Evolutionary conservation across 2,888 invertebrate species (phyloP), one percentile per base, ranked within the genome.

Genomic region (Melanchra persicariae): DNA sequence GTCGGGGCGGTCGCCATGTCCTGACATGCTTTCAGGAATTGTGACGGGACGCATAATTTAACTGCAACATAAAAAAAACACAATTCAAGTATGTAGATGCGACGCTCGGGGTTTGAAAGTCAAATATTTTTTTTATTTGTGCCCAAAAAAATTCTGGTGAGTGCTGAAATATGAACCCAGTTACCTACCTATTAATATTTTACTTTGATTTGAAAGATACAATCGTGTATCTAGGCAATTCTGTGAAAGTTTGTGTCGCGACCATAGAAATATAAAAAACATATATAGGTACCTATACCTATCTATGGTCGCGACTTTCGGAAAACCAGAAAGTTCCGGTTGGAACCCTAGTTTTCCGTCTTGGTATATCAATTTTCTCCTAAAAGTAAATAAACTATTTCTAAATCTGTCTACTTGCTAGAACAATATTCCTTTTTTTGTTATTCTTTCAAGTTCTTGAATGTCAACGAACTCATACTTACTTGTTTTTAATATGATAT

Each of bases 1-100:
- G 97, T 96, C 8, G 96, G 96, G 69, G 97, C 96, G 66, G 96
- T 93, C 78, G 97, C 94, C 97, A 98, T 98, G 77, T 97, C 96
- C 83, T 97, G 91, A 89, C 98, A 98, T 52, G 97, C 96, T 66
- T 96, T 93, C 88, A 97, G 89, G 70, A 96, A 96, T 68, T 96
- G 96, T 80, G 97, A 96, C 0, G 98, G 98, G 49, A 98, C 97
- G 90, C 98, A 98, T 96, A 98, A 96, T 91, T 97, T 97, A 89
- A 97, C 98, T 98, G 88, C 52, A 89, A 88, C 59, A 43, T n/a
- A 74, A 43, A 47, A n/a, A 74, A 43, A 47, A n/a, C 2, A 30
- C 0, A 51, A 1, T 40, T 49, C 4, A 49, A 58, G 12, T 43
- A 19, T 30, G 3, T 43, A 22, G 30, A 69, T 0, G 7, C 30